Base-by-base conservation (phyloP, 2,797 vertebrate genomes). In the Eutrigla gurnardus region DNA sequence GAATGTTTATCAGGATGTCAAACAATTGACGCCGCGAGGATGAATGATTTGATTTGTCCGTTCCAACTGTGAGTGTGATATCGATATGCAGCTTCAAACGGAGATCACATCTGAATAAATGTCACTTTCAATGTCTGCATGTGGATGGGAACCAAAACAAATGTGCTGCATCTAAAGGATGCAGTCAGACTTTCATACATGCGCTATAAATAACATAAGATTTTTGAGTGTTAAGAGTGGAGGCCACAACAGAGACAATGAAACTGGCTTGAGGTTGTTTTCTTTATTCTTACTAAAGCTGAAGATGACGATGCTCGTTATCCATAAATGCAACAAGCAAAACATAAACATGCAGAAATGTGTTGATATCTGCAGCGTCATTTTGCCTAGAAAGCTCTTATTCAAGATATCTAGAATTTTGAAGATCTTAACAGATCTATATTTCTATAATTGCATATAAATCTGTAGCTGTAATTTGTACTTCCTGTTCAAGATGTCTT, bases 1-100 rank as follows among this genome's bases (percentile, higher is more conserved):
- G 60, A 64, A 81, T 74, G 49, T 63, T 77, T 66, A 58, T 72
- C 17, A 7, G 45, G 36, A 66, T 64, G 73, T 73, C 53, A 66
- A 65, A 77, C 36, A 45, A 61, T 9, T 55, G 0, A 79, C 17
- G 52, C 25, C 42, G 37, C 33, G 35, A 37, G 53, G 55, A 73
- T 65, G 25, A 83, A 60, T 32, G 32, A 68, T 53, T 57, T 0
- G 53, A 61, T 32, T 45, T 70, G 43, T 65, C 46, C 7, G 7
- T 47, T 53, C 13, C 18, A 13, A 60, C 13, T 72, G 46, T 37
- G 47, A 64, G 42, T 33, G 11, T 52, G 32, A 80, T 75, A 65
- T 55, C 12, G 35, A 60, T 12, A 36, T 35, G 47, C 42, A 9
- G 46, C n/a, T 61, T 78, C 18, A 67, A 36, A 25, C 25, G 25